These are phyloP conservation scores for Camptogramma bilineatum DNA, from an alignment of 2,888 invertebrate genomes.

Conservation along the genomic window DNA sequence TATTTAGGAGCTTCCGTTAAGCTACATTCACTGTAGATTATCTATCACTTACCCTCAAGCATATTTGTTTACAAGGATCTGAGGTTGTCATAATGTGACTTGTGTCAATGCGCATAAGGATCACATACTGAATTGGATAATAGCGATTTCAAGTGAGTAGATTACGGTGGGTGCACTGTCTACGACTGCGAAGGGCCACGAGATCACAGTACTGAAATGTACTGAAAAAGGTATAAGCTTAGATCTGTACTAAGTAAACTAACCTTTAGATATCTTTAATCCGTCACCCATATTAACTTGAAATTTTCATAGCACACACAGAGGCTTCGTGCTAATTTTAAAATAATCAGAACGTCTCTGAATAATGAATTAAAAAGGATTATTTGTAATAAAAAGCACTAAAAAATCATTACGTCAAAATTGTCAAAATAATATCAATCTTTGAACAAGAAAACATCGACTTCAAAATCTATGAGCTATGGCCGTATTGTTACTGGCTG, in stretches of 20 bases:
- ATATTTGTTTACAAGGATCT: not conserved
- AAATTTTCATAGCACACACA: slow-evolving; percentile 76
- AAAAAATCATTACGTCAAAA: slow-evolving; percentile 82
- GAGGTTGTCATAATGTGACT: not conserved
- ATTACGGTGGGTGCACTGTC: not conserved
- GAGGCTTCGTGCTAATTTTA: slow-evolving; percentile 63
- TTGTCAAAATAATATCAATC: slow-evolving; percentile 72
- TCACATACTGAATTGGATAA: not conserved
- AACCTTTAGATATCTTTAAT: slow-evolving; percentile 75
- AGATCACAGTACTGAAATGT: not conserved
- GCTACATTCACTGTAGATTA: slow-evolving; percentile 1
- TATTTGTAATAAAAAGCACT: slow-evolving; percentile 68
- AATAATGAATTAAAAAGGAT: slow-evolving; percentile 72
- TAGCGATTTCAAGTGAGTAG: too few relatives aligned
- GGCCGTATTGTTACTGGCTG: slow-evolving; percentile 44
- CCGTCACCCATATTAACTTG: slow-evolving; percentile 79
- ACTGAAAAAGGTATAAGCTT: not conserved
- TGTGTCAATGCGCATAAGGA: not conserved
- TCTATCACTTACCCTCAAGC: not conserved
- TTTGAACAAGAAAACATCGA: slow-evolving; percentile 68
- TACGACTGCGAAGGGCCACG: not conserved
- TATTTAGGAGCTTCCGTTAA: too few relatives aligned
- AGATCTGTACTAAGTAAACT: slow-evolving; percentile 27
- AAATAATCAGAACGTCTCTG: slow-evolving; percentile 62
- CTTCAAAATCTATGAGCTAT: slow-evolving; percentile 68